Evolutionary conservation across 2,888 invertebrate genomes (phyloP), one percentile per base, ranked within the genome.

Genomic region (Philaethria dido): DNA sequence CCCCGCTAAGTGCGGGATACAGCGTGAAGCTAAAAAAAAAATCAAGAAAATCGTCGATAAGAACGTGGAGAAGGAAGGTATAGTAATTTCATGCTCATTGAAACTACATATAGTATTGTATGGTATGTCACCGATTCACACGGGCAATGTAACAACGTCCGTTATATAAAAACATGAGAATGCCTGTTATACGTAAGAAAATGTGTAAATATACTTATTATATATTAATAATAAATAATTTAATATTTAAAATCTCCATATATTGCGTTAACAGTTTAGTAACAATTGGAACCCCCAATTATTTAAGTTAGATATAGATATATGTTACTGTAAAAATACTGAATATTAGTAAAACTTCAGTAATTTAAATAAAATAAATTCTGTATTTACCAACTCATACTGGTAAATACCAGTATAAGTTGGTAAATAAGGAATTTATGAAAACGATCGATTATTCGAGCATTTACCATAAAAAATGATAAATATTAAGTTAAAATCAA

Each of bases 81-180:
- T 78, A 80, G 88, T 88, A 90, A 91, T 90, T 90, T 88, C 91
- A 90, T 90, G 90, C 91, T 91, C 90, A 75, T 79, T 76, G 74
- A 80, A 86, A 84, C 90, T 91, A 91, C 88, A 69, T 77, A 78
- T 75, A 82, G 80, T 81, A 82, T 82, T 63, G 42, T 62, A 68
- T 68, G 54, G 57, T 69, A 69, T 72, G 71, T 72, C 62, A 88
- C 90, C 92, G 92, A 92, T 92, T 92, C 92, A 92, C 92, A 92
- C 92, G 78, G 90, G 88, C 91, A 85, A 65, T 62, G 68, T 88
- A 81, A 80, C 72, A 81, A 80, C 72, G 72, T 68, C 61, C 64
- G 61, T 36, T 29, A 8, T 65, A 63, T 39, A 20, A 54, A 62
- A 22, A 52, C 68, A 66, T 84, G 88, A 89, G 88, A 90, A 90